These are phyloP conservation scores for Myotis brandtii DNA, from an alignment of 2,113 vertebrate species.

Conservation along the genomic window DNA sequence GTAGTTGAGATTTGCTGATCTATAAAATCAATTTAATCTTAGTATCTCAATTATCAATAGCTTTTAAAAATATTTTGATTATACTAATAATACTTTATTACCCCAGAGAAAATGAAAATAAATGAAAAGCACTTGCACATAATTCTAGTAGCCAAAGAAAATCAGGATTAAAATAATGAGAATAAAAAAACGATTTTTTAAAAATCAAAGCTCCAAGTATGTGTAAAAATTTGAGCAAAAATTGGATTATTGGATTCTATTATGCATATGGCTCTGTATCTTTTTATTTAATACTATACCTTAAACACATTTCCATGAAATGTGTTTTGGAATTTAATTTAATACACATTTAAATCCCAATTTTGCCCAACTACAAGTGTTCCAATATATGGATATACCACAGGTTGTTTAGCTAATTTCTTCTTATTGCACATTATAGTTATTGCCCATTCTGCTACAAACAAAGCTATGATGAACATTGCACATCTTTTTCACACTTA, in stretches of 20 bases:
- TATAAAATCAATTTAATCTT: slow-evolving; percentile 17
- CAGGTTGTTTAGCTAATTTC: neutral
- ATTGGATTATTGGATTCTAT: neutral
- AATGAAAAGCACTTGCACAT: neutral
- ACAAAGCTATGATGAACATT: neutral
- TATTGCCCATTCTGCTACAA: neutral
- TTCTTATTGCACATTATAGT: neutral
- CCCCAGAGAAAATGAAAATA: slow-evolving; percentile 37
- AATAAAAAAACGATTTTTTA: neutral
- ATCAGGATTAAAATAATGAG: neutral
- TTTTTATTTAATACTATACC: neutral
- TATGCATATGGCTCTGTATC: neutral
- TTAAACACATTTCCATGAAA: neutral
- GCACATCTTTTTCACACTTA: neutral
- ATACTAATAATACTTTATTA: neutral
- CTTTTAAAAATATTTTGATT: slow-evolving; percentile 3
- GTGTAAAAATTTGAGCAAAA: neutral
- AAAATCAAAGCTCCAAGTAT: neutral
- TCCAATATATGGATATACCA: neutral
- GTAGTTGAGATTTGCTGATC: neutral
- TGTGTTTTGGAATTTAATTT: neutral
- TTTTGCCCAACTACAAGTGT: neutral
- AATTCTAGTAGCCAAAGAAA: neutral
- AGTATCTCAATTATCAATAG: slow-evolving; percentile 4
- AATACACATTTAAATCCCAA: neutral